Conservation (phyloP, 2,888 invertebrate genomes). For the Spodoptera littoralis region DNA sequence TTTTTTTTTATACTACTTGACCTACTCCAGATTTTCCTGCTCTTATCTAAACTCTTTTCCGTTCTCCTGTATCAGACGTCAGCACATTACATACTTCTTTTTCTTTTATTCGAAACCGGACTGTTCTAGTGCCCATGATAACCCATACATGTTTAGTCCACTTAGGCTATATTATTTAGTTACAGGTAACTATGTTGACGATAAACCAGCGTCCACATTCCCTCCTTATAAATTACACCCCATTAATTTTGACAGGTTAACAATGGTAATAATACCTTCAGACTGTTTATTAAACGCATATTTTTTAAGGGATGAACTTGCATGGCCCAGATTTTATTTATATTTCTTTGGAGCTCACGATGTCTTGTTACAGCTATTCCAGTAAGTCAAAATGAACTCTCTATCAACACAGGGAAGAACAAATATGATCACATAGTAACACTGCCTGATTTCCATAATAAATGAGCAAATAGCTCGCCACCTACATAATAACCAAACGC, state of each 20-base stretch:
- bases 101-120: not conserved
- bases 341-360: not conserved
- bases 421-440: no score
- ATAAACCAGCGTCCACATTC: conserved; percentile 24
- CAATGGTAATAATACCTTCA: conserved; percentile 38
- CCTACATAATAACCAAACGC: conserved; percentile 9
- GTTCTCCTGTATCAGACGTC: no score
- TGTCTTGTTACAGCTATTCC: not conserved
- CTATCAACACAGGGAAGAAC: no score
- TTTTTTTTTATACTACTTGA: no score
- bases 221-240: conserved; percentile 34
- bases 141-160: not conserved
- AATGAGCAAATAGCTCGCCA: not conserved
- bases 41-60: no score
- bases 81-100: not conserved
- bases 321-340: conserved; percentile 6
- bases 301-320: conserved; percentile 31
- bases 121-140: not conserved
- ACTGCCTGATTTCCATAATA: not conserved
- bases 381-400: no score
- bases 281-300: conserved; percentile 35
- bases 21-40: no score
- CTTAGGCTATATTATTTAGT: not conserved
- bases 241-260: conserved; percentile 43
- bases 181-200: conserved; percentile 21